Conservation (phyloP, 2,888 invertebrate species). For the Leptogaster cylindrica region DNA sequence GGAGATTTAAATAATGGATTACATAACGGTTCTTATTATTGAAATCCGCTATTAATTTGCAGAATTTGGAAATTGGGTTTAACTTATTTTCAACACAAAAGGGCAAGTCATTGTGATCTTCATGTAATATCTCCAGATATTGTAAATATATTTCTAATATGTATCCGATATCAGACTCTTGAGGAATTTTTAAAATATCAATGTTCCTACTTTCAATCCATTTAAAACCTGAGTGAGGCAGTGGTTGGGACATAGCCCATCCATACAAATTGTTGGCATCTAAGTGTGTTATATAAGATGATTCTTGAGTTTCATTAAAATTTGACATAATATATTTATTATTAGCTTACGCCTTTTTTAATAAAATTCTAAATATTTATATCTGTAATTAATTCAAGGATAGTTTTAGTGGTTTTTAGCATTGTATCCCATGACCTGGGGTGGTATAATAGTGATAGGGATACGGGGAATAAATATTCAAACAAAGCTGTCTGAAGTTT, state of each 20-base stretch:
- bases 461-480: constrained; percentile 11
- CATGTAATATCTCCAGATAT: neutral
- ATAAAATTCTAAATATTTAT: constrained; percentile 20
- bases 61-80: neutral
- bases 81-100: neutral
- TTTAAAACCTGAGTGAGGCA: constrained; percentile 3
- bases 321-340: constrained; percentile 34
- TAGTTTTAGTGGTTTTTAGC: constrained; percentile 1
- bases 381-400: constrained; percentile 15
- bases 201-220: neutral
- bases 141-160: constrained; percentile 26
- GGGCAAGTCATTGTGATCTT: constrained; percentile 11
- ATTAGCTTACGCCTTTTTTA: constrained; percentile 22
- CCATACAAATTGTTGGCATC: constrained; percentile 30
- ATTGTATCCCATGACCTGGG: constrained; percentile 36
- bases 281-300: neutral
- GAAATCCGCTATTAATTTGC: constrained; percentile 50
- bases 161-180: constrained; percentile 1
- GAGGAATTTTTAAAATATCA: neutral
- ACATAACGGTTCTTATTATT: constrained; percentile 51
- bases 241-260: constrained; percentile 10
- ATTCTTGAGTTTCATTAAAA: neutral
- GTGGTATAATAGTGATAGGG: constrained; percentile 24
- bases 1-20: constrained; percentile 52
- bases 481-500: constrained; percentile 24